Percentiles rank a stretch among this genome's conserved stretches.
Conservation (phyloP, 2,888 invertebrate species). For the Orthosia gothica region DNA sequence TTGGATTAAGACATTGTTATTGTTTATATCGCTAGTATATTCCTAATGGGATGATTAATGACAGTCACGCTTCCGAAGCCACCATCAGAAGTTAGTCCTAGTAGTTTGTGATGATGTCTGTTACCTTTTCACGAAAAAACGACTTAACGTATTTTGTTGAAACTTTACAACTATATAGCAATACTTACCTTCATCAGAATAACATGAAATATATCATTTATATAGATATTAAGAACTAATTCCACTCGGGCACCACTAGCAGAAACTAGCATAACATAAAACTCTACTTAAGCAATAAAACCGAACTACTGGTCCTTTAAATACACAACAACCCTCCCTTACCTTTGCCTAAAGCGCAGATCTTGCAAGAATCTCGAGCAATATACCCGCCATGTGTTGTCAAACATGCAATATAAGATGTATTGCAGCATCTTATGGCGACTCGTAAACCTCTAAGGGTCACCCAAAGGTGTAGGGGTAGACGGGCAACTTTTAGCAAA, state of each 20-base stretch:
- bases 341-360: slow-evolving; percentile 47
- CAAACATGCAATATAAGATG: slow-evolving; percentile 77
- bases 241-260: background rate
- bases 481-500: background rate
- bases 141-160: no score
- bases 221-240: no score
- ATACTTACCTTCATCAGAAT: no score
- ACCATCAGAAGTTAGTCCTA: no score
- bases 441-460: slow-evolving; percentile 78
- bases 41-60: no score
- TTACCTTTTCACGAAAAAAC: no score
- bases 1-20: no score
- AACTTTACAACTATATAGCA: no score
- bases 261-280: slow-evolving; percentile 23
- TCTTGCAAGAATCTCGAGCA: slow-evolving; percentile 39
- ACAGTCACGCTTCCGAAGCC: no score
- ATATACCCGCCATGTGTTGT: slow-evolving; percentile 70
- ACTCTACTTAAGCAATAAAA: slow-evolving; percentile 30
- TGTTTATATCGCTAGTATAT: no score
- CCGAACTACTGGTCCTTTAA: slow-evolving; percentile 41
- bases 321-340: slow-evolving; percentile 35
- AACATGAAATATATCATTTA: no score
- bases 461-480: slow-evolving; percentile 65
- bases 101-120: no score
- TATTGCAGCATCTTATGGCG: slow-evolving; percentile 75